phyloP scores from a whole-genome alignment of 2,888 invertebrate species.

The Smittia sp. region DNA sequence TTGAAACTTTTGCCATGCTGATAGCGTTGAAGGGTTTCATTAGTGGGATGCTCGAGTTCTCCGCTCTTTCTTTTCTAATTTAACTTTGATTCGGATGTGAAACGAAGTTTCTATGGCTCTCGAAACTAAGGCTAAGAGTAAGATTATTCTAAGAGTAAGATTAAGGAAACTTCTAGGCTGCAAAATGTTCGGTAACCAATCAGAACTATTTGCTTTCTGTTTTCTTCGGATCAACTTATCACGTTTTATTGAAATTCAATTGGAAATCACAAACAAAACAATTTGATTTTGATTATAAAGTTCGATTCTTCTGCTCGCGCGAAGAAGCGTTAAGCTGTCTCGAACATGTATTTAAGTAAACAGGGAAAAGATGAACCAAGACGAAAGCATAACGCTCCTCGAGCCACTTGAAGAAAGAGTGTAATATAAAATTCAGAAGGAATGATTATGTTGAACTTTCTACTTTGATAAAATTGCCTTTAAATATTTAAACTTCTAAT shows the following conservation, averaged over 20 bases:
- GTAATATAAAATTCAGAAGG: slow-evolving; percentile 22
- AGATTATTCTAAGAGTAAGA: background rate
- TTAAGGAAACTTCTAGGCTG: background rate
- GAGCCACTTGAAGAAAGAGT: background rate
- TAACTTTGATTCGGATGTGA: background rate
- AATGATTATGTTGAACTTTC: slow-evolving; percentile 26
- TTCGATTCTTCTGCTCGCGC: background rate
- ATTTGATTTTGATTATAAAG: slow-evolving; percentile 24
- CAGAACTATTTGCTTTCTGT: background rate
- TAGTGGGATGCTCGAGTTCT: background rate
- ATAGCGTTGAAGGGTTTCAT: background rate
- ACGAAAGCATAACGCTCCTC: slow-evolving; percentile 17
- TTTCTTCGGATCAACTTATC: background rate
- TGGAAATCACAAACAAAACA: slow-evolving; percentile 29
- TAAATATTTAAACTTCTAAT: slow-evolving; percentile 27
- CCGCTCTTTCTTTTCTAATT: background rate
- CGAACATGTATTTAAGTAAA: background rate
- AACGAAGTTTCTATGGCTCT: background rate
- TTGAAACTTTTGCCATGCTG: slow-evolving; percentile 18
- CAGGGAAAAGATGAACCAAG: background rate
- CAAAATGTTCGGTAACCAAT: background rate
- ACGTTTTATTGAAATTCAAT: slow-evolving; percentile 20
- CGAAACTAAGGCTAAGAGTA: background rate
- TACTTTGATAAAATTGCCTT: slow-evolving; percentile 11
- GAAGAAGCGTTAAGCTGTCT: background rate